Percentiles rank a stretch among this genome's conserved stretches.
Conservation (phyloP, 2,113 vertebrate genomes). For the Suricata suricatta region DNA sequence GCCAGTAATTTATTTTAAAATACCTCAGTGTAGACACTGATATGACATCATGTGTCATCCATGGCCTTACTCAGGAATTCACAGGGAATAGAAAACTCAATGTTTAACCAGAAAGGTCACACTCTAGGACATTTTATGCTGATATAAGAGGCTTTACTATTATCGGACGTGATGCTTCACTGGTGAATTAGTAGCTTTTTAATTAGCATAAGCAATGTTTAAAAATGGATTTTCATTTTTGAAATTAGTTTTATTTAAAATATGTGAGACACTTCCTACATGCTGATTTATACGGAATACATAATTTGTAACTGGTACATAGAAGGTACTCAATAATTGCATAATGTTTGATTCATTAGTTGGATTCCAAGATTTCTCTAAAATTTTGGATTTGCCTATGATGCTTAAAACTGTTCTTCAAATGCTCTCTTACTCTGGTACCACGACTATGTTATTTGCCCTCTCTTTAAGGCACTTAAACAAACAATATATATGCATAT, state of each 20-base stretch:
- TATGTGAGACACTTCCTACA: background rate
- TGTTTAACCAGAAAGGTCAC: background rate
- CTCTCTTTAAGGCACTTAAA: background rate
- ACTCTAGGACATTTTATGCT: background rate
- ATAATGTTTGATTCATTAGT: background rate
- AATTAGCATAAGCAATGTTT: background rate
- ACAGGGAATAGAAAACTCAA: background rate
- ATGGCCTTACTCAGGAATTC: background rate
- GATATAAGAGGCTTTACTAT: background rate
- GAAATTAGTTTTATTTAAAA: constrained; percentile 29
- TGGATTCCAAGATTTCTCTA: background rate
- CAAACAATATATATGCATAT: background rate
- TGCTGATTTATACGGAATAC: background rate
- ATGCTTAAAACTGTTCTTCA: background rate
- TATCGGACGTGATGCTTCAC: background rate
- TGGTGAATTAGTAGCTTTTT: background rate
- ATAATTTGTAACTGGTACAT: background rate
- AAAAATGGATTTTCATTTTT: background rate
- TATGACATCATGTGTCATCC: background rate
- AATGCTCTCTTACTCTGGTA: background rate
- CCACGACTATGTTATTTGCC: background rate
- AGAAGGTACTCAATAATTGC: background rate
- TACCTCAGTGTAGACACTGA: background rate
- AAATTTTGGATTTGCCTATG: background rate
- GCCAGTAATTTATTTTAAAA: background rate